These are phyloP conservation scores for Amphiura filiformis DNA, from an alignment of 35 echinoderm and acorn worm species.

Conservation along the genomic window DNA sequence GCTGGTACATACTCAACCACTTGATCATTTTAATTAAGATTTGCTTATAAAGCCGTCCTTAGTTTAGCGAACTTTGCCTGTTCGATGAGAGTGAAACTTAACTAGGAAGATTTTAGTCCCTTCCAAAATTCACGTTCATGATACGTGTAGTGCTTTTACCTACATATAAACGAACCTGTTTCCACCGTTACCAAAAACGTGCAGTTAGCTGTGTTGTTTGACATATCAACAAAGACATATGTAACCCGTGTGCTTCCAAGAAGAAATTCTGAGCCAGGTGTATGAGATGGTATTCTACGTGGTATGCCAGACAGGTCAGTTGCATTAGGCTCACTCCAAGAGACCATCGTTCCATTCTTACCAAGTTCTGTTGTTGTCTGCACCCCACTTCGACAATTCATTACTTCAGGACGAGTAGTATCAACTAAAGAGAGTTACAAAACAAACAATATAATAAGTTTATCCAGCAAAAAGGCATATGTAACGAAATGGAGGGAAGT, in stretches of 20 bases:
- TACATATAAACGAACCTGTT: slow-evolving; percentile 41
- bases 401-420: neutral
- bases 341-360: neutral
- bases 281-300: neutral
- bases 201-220: slow-evolving; percentile 27
- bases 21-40: no score
- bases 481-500: no score
- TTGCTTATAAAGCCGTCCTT: no score
- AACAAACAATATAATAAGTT: no score
- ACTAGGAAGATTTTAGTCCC: no score
- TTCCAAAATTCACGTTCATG: no score
- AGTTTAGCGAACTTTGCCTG: no score
- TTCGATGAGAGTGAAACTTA: no score
- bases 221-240: slow-evolving; percentile 26
- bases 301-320: neutral
- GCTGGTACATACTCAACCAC: no score
- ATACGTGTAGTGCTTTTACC: no score
- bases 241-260: slow-evolving; percentile 31
- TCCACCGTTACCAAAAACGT: slow-evolving; percentile 19
- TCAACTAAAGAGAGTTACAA: neutral
- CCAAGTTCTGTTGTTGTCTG: neutral
- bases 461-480: no score
- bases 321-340: neutral
- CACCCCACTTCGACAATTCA: neutral
- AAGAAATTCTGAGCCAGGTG: slow-evolving; percentile 1